Conservation (phyloP, 2,113 vertebrate genomes). For the Mustelus asterias region DNA sequence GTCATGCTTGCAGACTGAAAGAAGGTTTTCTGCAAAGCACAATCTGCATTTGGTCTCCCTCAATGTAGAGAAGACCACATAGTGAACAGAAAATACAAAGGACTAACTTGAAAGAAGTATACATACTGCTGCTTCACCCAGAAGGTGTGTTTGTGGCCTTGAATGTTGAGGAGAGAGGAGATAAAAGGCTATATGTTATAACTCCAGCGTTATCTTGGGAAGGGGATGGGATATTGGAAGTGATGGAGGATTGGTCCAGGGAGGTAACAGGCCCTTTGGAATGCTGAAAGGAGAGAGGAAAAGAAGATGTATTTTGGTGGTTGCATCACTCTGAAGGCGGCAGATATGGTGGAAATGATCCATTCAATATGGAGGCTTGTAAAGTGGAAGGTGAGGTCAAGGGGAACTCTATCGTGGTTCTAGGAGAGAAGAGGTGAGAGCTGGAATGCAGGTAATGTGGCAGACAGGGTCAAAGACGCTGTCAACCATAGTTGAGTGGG, state of each 20-base stretch:
- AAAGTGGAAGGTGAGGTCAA: not conserved
- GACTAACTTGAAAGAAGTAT: not conserved
- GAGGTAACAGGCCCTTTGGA: not conserved
- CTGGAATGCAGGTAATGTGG: not conserved
- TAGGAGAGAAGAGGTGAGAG: not conserved
- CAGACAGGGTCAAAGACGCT: not conserved
- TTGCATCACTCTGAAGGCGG: not conserved
- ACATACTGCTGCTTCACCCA: not conserved
- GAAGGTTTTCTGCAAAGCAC: too few relatives aligned
- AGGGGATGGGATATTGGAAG: not conserved
- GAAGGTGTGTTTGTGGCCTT: not conserved
- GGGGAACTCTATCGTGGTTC: too few relatives aligned
- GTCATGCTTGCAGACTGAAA: too few relatives aligned
- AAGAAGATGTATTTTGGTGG: not conserved
- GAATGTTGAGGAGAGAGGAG: not conserved
- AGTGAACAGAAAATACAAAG: not conserved
- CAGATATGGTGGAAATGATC: not conserved
- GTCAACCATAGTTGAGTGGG: not conserved
- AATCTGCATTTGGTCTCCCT: too few relatives aligned
- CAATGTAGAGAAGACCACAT: not conserved
- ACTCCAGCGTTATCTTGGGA: not conserved
- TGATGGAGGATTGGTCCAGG: not conserved
- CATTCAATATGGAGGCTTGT: not conserved
- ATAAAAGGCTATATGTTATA: not conserved
- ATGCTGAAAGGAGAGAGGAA: not conserved